Percentiles rank a stretch among this genome's conserved stretches.
phyloP scores from a whole-genome alignment of 2,888 invertebrate species.

The Apotomis betuletana region DNA sequence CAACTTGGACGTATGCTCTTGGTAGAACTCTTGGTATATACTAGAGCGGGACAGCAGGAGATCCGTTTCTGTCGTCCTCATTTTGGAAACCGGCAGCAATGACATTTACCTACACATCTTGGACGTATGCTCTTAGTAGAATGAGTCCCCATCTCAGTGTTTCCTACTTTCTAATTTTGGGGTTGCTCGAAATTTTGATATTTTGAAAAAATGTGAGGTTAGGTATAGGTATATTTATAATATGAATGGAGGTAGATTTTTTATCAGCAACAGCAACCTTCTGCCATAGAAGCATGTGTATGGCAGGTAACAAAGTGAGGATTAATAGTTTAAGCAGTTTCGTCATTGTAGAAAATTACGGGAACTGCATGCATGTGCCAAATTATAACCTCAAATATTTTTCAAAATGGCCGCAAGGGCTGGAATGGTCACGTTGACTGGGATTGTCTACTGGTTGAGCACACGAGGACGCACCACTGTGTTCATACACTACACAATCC shows the following conservation, averaged over 20 bases:
- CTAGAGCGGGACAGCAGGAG: not conserved
- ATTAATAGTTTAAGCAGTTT: conserved; percentile 1
- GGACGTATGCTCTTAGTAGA: no score
- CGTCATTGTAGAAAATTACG: not conserved
- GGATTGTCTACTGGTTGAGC: conserved; percentile 61
- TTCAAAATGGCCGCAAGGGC: conserved; percentile 2
- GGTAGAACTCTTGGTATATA: no score
- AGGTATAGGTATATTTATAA: no score
- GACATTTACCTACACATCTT: no score
- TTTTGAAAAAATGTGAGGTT: no score
- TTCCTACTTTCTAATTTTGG: no score
- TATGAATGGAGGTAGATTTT: no score
- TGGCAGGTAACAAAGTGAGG: not conserved
- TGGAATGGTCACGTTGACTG: not conserved
- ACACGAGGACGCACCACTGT: conserved; percentile 68
- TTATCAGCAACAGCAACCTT: not conserved
- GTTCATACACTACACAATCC: conserved; percentile 57
- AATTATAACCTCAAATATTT: conserved; percentile 6
- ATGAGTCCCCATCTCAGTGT: no score
- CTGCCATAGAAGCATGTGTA: conserved; percentile 8
- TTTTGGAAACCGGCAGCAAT: no score
- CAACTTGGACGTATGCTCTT: no score
- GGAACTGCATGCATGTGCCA: conserved; percentile 5
- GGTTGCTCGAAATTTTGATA: no score
- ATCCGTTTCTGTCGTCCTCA: no score